Percentiles rank a stretch among this genome's conserved stretches.
Conservation (phyloP, 2,797 vertebrate genomes). For the Podargus strigoides region DNA sequence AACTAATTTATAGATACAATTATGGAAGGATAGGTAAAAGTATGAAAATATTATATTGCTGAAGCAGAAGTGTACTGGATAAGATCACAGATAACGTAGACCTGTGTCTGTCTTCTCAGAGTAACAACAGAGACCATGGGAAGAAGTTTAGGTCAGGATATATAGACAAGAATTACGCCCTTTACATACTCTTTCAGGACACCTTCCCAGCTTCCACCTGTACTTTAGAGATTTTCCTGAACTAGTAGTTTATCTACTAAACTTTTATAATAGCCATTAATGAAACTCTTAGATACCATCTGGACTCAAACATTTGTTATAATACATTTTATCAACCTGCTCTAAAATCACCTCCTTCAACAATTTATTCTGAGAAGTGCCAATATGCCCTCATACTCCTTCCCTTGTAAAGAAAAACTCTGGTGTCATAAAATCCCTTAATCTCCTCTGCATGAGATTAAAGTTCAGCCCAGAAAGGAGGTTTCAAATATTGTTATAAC, state of each 20-base stretch:
- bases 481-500: not conserved
- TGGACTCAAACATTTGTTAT: not conserved
- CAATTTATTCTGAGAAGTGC: not conserved
- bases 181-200: not conserved
- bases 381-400: not conserved
- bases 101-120: not conserved
- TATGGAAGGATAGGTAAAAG: not conserved
- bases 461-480: not conserved
- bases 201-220: not conserved
- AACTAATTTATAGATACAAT: not conserved
- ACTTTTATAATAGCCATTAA: not conserved
- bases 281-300: not conserved
- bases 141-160: not conserved
- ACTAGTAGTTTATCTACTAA: not conserved
- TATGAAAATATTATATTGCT: not conserved
- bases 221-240: not conserved
- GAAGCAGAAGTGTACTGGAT: not conserved
- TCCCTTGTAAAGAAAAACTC: not conserved
- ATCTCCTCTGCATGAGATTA: not conserved
- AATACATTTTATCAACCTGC: not conserved
- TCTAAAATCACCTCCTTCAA: not conserved
- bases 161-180: not conserved
- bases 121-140: not conserved
- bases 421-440: not conserved
- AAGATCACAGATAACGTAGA: not conserved